These are phyloP conservation scores for Cataglyphis livida DNA, from an alignment of 2,888 invertebrate genomes.

Conservation along the genomic window DNA sequence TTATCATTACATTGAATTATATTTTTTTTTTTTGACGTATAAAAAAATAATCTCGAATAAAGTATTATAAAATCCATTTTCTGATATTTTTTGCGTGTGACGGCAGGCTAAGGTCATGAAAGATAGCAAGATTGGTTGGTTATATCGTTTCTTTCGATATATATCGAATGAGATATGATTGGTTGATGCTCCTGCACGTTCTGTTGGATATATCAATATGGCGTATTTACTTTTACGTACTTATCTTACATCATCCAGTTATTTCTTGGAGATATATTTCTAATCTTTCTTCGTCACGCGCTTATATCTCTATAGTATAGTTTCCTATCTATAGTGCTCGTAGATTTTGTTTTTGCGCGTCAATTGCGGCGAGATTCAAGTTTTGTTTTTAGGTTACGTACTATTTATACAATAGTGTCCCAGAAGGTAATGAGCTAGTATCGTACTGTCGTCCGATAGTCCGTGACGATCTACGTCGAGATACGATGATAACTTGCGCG, in stretches of 20 bases:
- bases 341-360: not conserved
- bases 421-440: not conserved
- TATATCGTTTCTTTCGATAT: not conserved
- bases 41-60: not conserved
- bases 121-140: not conserved
- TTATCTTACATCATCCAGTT: not conserved
- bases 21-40: not conserved
- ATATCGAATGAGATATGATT: not conserved
- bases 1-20: not conserved
- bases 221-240: not conserved
- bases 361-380: not conserved
- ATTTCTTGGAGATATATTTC: not conserved
- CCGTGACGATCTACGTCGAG: not conserved
- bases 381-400: slow-evolving; percentile 62
- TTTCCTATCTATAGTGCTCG: not conserved
- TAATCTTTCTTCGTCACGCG: not conserved
- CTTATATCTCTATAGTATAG: not conserved
- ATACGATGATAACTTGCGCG: slow-evolving; percentile 66
- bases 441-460: not conserved
- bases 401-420: slow-evolving; percentile 26
- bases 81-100: too few species aligned
- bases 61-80: not conserved
- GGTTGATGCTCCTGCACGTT: not conserved
- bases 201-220: not conserved
- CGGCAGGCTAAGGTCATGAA: not conserved